Evolutionary conservation across 1,140 invertebrate species (phyloP).

Genomic region (Pantala flavescens): DNA sequence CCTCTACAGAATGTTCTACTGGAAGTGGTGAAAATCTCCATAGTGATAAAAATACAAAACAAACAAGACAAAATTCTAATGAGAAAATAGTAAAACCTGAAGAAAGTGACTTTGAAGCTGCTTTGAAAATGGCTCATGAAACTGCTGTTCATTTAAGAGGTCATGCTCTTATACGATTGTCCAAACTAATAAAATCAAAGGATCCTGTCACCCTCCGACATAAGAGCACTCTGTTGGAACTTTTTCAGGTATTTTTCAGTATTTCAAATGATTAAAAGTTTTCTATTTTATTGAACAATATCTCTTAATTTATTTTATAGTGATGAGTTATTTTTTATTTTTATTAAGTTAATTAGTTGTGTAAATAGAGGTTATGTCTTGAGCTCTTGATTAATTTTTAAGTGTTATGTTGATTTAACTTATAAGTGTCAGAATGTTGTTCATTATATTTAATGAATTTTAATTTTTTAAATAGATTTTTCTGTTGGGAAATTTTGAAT

Average conservation of each 20-base stretch:
- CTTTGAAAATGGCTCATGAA: conserved; percentile 56
- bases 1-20: neutral
- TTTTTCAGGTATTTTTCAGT: conserved; percentile 49
- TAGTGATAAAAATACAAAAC: neutral
- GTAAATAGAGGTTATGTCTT: too few species aligned
- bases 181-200: conserved; percentile 54
- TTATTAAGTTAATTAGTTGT: too few species aligned
- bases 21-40: neutral
- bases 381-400: too few species aligned
- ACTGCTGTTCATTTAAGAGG: conserved; percentile 65
- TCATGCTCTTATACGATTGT: conserved; percentile 63
- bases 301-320: too few species aligned
- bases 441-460: too few species aligned
- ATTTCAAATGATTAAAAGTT: conserved; percentile 24
- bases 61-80: neutral
- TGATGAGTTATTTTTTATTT: too few species aligned
- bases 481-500: too few species aligned
- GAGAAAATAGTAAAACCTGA: conserved; percentile 8
- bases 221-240: conserved; percentile 52
- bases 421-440: too few species aligned
- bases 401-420: too few species aligned
- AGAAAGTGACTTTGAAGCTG: conserved; percentile 42
- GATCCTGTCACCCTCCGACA: conserved; percentile 52
- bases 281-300: too few species aligned
- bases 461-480: too few species aligned